Evolutionary conservation across 1,140 invertebrate genomes (phyloP).

Genomic region (Euborellia annulipes): DNA sequence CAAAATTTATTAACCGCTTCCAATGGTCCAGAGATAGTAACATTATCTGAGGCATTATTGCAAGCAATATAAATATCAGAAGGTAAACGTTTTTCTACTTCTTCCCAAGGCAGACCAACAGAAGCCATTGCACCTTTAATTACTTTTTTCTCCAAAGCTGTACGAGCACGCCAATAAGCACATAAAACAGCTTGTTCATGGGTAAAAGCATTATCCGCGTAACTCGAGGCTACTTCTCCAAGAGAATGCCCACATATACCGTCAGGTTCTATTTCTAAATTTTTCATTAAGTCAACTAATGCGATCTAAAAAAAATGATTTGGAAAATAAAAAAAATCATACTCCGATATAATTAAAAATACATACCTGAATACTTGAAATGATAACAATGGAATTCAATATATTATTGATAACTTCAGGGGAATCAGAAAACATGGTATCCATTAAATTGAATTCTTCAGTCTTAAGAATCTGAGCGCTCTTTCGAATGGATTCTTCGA

Average conservation of each 20-base stretch:
- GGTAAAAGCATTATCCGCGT: conserved; percentile 66
- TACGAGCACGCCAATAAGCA: conserved; percentile 70
- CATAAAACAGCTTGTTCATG: conserved; percentile 59
- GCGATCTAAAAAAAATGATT: too few relatives aligned
- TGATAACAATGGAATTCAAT: background rate
- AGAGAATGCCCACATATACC: conserved; percentile 67
- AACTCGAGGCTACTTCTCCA: conserved; percentile 64
- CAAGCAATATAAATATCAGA: conserved; percentile 70
- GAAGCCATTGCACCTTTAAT: conserved; percentile 72
- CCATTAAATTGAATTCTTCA: conserved; percentile 59
- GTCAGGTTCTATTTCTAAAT: conserved; percentile 48
- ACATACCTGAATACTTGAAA: background rate
- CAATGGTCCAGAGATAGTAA: conserved; percentile 80
- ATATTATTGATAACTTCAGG: background rate
- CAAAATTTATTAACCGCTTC: conserved; percentile 54
- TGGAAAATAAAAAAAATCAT: conserved; percentile 25
- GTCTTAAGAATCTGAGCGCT: conserved; percentile 54
- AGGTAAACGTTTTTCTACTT: conserved; percentile 56
- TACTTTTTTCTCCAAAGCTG: conserved; percentile 61
- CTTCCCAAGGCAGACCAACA: conserved; percentile 72
- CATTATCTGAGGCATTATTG: conserved; percentile 81
- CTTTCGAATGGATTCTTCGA: conserved; percentile 52
- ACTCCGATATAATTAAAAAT: conserved; percentile 1
- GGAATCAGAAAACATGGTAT: too few relatives aligned
- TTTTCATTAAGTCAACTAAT: conserved; percentile 49